phyloP scores from a whole-genome alignment of 2,888 invertebrate genomes.

The Chrysomela aeneicollis region DNA sequence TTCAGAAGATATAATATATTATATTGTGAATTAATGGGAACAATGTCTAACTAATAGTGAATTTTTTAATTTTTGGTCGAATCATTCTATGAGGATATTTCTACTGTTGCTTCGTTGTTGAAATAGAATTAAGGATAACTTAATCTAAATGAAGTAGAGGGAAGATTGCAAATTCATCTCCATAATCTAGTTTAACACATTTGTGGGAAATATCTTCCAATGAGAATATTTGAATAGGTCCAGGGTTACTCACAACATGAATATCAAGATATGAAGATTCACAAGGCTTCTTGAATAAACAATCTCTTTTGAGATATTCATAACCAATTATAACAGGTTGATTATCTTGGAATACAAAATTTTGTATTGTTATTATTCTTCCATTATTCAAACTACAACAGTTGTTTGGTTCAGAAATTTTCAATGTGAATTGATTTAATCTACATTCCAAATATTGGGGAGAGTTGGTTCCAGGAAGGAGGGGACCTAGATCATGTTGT shows the following conservation, averaged over 20 bases:
- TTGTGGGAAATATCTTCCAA: slow-evolving; percentile 20
- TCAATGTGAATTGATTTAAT: slow-evolving; percentile 18
- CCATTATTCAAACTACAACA: slow-evolving; percentile 21
- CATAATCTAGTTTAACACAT: slow-evolving; percentile 24
- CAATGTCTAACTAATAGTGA: too few relatives aligned
- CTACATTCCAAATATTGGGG: slow-evolving; percentile 18
- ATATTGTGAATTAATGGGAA: neutral
- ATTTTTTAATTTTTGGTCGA: too few relatives aligned
- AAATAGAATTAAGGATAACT: neutral
- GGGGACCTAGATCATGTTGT: slow-evolving; percentile 22
- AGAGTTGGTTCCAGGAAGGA: slow-evolving; percentile 21
- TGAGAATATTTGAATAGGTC: slow-evolving; percentile 22
- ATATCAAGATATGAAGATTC: slow-evolving; percentile 21
- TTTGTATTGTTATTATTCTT: slow-evolving; percentile 18
- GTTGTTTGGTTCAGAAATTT: slow-evolving; percentile 24
- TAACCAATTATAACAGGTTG: slow-evolving; percentile 22
- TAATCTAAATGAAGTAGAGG: slow-evolving; percentile 16
- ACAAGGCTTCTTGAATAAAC: slow-evolving; percentile 20
- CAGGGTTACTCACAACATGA: slow-evolving; percentile 19
- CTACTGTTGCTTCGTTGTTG: neutral
- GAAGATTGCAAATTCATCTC: slow-evolving; percentile 13
- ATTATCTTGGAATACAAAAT: slow-evolving; percentile 14
- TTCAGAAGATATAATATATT: neutral
- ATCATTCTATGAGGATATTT: neutral
- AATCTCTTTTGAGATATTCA: slow-evolving; percentile 13